phyloP scores from a whole-genome alignment of 2,888 invertebrate genomes.

The Pachycephus smyrnensis region DNA sequence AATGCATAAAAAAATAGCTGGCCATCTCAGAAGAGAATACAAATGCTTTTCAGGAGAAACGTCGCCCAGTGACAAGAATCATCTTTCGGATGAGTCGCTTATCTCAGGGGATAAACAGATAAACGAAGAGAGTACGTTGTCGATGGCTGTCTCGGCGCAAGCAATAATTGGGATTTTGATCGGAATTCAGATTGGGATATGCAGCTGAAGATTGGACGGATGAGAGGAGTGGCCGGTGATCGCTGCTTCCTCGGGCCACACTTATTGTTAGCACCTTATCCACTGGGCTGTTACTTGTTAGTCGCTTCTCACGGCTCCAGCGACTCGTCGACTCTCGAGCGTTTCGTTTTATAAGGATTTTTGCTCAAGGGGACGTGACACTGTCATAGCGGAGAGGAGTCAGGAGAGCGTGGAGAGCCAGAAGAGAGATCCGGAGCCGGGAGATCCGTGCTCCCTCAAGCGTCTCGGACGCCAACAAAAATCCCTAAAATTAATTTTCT shows the following conservation, averaged over 20 bases:
- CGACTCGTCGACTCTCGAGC: slow-evolving; percentile 42
- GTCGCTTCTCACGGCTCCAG: slow-evolving; percentile 58
- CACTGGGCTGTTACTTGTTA: slow-evolving; percentile 44
- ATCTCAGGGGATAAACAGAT: too few species aligned
- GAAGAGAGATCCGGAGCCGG: background rate
- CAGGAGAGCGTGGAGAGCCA: slow-evolving; percentile 24
- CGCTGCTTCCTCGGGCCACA: slow-evolving; percentile 44
- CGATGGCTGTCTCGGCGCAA: too few species aligned
- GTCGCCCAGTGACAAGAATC: too few species aligned
- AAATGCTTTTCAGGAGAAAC: too few species aligned
- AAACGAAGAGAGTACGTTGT: too few species aligned
- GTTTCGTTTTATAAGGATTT: slow-evolving; percentile 61
- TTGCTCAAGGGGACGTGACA: slow-evolving; percentile 62
- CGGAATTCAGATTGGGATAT: too few species aligned
- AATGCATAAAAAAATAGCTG: too few species aligned
- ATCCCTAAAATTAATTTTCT: slow-evolving; percentile 60
- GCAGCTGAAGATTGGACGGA: too few species aligned
- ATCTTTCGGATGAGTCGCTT: too few species aligned
- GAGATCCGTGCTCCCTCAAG: slow-evolving; percentile 43
- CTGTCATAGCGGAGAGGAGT: slow-evolving; percentile 45
- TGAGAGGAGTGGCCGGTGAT: background rate
- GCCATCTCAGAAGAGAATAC: too few species aligned
- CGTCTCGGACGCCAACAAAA: slow-evolving; percentile 47
- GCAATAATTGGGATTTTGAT: too few species aligned
- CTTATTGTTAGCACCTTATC: slow-evolving; percentile 60